Percentiles rank a stretch among this genome's conserved stretches.
These are phyloP conservation scores for Zophobas atratus DNA, from an alignment of 1,140 invertebrate species.

Conservation along the genomic window DNA sequence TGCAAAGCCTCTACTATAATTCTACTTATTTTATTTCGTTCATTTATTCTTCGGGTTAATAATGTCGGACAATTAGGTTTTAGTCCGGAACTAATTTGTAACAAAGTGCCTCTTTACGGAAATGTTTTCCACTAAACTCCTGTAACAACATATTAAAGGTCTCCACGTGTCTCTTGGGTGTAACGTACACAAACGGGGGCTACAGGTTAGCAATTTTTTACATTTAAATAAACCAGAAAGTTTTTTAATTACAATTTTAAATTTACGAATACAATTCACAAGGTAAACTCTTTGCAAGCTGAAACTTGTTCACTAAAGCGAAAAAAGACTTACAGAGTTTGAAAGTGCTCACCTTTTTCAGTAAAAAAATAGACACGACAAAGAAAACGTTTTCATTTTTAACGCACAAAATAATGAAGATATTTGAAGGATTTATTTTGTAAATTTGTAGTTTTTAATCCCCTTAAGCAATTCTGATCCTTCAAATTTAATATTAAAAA, in stretches of 20 bases:
- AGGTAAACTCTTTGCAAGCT: too few species aligned
- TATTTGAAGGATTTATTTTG: too few species aligned
- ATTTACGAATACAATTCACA: background rate
- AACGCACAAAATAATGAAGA: too few species aligned
- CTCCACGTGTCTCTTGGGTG: slow-evolving; percentile 6
- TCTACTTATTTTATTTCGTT: slow-evolving; percentile 21
- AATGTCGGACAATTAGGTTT: slow-evolving; percentile 24
- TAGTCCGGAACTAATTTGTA: slow-evolving; percentile 30
- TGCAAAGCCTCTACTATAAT: background rate
- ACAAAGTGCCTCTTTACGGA: slow-evolving; percentile 15
- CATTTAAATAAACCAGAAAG: background rate
- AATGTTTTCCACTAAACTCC: slow-evolving; percentile 16
- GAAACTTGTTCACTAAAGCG: too few species aligned
- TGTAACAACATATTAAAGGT: slow-evolving; percentile 25
- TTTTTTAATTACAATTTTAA: slow-evolving; percentile 11
- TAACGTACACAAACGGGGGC: background rate
- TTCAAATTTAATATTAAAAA: too few species aligned
- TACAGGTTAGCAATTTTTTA: background rate
- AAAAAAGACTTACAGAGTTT: too few species aligned
- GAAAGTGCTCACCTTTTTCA: too few species aligned
- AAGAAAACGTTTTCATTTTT: too few species aligned
- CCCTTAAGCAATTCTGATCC: too few species aligned
- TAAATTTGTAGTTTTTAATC: too few species aligned
- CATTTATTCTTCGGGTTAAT: slow-evolving; percentile 31
- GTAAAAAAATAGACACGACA: too few species aligned